These are phyloP conservation scores for Poeciliopsis paucimaculata DNA, from an alignment of 2,797 vertebrate genomes.

Conservation along the genomic window DNA sequence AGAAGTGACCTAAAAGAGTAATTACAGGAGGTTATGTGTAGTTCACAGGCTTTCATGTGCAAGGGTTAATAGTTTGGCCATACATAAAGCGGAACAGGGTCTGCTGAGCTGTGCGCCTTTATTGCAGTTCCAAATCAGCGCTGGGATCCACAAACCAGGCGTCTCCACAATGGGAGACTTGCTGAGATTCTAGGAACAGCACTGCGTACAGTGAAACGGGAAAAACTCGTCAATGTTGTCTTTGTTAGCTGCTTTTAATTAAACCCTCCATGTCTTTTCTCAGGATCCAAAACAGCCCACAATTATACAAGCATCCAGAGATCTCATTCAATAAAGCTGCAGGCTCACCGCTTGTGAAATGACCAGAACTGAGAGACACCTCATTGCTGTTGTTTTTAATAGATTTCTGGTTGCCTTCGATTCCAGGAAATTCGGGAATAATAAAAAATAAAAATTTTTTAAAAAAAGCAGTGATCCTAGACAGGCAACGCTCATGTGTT, in stretches of 20 bases:
- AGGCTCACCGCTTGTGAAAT: constrained; percentile 14
- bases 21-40: constrained; percentile 10
- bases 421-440: neutral
- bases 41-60: constrained; percentile 29
- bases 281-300: constrained; percentile 57
- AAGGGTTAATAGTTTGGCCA: constrained; percentile 25
- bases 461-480: neutral
- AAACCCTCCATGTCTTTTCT: constrained; percentile 56
- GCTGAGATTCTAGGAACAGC: constrained; percentile 64
- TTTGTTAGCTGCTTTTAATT: constrained; percentile 76
- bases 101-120: constrained; percentile 21
- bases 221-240: constrained; percentile 68
- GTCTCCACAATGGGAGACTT: constrained; percentile 47
- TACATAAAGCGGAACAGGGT: constrained; percentile 26
- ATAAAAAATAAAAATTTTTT: too few species aligned
- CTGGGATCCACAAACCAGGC: constrained; percentile 42
- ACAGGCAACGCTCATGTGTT: neutral
- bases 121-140: constrained; percentile 42
- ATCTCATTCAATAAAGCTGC: constrained; percentile 35
- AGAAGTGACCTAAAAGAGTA: constrained; percentile 17
- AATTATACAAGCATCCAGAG: constrained; percentile 66
- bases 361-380: constrained; percentile 12
- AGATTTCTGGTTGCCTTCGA: neutral
- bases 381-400: constrained; percentile 19
- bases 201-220: constrained; percentile 40